phyloP scores from a whole-genome alignment of 2,797 vertebrate species.

The Microcaecilia unicolor region DNA sequence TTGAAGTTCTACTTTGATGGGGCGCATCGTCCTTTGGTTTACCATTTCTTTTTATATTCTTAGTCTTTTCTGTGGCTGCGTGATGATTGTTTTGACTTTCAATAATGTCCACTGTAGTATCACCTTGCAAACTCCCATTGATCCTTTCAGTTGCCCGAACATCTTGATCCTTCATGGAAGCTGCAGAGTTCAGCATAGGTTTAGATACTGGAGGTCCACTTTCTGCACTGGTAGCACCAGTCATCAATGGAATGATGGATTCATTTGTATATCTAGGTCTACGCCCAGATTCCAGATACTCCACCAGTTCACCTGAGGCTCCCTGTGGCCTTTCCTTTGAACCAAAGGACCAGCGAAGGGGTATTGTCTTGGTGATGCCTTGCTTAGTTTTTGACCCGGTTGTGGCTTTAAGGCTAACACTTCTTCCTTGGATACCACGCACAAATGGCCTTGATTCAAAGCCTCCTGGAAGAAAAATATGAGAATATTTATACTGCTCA shows the following conservation, averaged over 20 bases:
- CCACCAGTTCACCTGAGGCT: constrained; percentile 60
- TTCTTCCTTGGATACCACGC: constrained; percentile 62
- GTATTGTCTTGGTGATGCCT: constrained; percentile 54
- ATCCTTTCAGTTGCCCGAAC: constrained; percentile 27
- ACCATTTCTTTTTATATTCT: constrained; percentile 29
- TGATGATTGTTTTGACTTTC: constrained; percentile 39
- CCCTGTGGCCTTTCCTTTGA: constrained; percentile 53
- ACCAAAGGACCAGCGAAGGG: constrained; percentile 72
- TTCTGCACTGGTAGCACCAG: constrained; percentile 22
- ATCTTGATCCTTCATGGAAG: constrained; percentile 27
- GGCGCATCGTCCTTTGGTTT: constrained; percentile 47
- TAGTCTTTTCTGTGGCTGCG: constrained; percentile 27
- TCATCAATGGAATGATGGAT: constrained; percentile 58
- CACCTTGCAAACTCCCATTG: constrained; percentile 9
- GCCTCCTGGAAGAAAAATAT: constrained; percentile 47
- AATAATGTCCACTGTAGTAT: constrained; percentile 1
- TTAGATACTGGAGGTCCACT: constrained; percentile 5
- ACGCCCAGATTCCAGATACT: constrained; percentile 79
- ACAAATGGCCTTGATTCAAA: constrained; percentile 57
- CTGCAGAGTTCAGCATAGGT: neutral
- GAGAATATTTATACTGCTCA: neutral
- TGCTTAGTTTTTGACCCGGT: constrained; percentile 46
- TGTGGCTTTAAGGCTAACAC: constrained; percentile 67
- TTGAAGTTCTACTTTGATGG: constrained; percentile 53
- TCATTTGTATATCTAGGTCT: constrained; percentile 73